Evolutionary conservation across 2,888 invertebrate species (phyloP).

Genomic region (Eucera pruinosa): DNA sequence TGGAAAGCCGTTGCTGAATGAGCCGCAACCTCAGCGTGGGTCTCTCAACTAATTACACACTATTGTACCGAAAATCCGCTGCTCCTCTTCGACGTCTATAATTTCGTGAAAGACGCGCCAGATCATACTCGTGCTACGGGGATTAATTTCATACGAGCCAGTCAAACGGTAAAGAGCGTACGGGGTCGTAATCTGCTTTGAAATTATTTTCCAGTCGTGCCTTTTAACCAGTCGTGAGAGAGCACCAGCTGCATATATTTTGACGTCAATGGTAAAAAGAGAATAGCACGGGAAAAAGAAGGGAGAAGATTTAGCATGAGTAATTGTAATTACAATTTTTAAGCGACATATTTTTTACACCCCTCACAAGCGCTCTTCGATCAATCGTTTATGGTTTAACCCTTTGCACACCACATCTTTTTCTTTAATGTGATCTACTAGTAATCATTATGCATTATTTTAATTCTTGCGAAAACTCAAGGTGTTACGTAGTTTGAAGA

Average conservation of each 20-base stretch:
- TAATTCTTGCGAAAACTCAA: too few relatives aligned
- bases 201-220: constrained; percentile 59
- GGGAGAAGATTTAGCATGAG: background rate
- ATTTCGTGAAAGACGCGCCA: constrained; percentile 66
- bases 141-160: constrained; percentile 64
- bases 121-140: constrained; percentile 39
- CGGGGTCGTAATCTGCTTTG: constrained; percentile 67
- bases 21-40: constrained; percentile 52
- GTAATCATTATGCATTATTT: too few relatives aligned
- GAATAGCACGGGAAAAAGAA: background rate
- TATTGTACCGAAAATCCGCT: constrained; percentile 79
- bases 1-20: constrained; percentile 21
- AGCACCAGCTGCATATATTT: constrained; percentile 39
- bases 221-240: constrained; percentile 46
- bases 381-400: too few relatives aligned
- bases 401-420: too few relatives aligned
- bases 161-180: constrained; percentile 45
- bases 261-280: constrained; percentile 4
- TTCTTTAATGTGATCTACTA: too few relatives aligned
- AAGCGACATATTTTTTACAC: too few relatives aligned
- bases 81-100: constrained; percentile 66
- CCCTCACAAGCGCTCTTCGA: too few relatives aligned
- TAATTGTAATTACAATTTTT: constrained; percentile 8
- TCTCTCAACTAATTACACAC: constrained; percentile 82
- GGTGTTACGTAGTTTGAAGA: too few relatives aligned